Conservation (phyloP, 2,113 vertebrate genomes). For the Hyperopisus bebe region DNA sequence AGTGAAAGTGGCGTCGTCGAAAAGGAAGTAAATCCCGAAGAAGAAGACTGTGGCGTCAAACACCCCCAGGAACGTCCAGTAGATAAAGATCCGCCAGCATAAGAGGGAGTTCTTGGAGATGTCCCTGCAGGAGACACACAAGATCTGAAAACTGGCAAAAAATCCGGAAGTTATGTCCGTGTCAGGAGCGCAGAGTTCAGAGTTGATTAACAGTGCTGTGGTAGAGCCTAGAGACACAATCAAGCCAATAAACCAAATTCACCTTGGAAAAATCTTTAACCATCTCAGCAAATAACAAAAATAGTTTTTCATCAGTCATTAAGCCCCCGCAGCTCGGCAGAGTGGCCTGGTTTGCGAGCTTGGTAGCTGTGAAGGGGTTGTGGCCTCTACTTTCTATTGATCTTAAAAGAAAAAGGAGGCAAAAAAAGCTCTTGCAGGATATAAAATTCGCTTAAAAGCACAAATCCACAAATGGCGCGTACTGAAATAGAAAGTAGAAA, state of each 20-base stretch:
- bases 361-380: not conserved
- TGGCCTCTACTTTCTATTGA: not conserved
- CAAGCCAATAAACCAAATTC: not conserved
- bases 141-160: not conserved
- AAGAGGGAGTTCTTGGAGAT: conserved; percentile 89
- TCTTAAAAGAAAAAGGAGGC: not conserved
- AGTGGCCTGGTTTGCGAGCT: not conserved
- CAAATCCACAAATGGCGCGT: not conserved
- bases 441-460: not conserved
- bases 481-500: not conserved
- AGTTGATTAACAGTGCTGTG: not conserved
- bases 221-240: not conserved
- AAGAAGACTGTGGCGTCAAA: conserved; percentile 93
- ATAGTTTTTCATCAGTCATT: not conserved
- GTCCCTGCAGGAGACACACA: conserved; percentile 63
- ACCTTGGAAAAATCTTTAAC: not conserved
- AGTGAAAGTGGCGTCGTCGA: conserved; percentile 85
- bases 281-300: not conserved
- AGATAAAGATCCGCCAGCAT: conserved; percentile 82
- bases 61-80: conserved; percentile 87
- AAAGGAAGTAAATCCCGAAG: conserved; percentile 93
- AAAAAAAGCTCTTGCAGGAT: not conserved
- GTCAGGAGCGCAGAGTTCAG: not conserved
- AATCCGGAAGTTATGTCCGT: not conserved
- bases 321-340: not conserved